These are phyloP conservation scores for Ashinkailepas kermadecensis DNA, from an alignment of 2,888 invertebrate species.

Conservation along the genomic window DNA sequence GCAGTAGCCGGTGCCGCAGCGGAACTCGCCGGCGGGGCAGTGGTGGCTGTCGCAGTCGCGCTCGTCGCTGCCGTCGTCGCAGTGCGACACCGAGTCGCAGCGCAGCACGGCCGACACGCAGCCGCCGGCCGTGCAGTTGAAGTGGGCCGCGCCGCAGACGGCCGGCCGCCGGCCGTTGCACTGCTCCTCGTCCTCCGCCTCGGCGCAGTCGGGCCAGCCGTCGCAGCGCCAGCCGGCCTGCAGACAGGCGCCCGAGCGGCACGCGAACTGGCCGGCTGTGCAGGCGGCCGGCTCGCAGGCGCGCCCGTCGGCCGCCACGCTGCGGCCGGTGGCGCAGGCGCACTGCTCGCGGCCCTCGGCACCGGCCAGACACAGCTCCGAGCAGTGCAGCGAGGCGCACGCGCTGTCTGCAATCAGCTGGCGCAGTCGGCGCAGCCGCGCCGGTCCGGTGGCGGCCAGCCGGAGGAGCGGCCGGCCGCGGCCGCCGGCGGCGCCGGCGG, in stretches of 20 bases:
- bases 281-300: not conserved
- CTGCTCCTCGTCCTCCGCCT: not conserved
- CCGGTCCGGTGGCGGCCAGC: not conserved
- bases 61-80: conserved; percentile 23
- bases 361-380: not conserved
- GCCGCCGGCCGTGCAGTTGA: conserved; percentile 6
- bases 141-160: not conserved
- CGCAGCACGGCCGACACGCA: not conserved
- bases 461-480: not conserved
- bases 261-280: not conserved
- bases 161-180: not conserved
- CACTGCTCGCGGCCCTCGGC: not conserved
- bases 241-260: not conserved
- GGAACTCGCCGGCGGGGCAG: not conserved
- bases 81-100: conserved; percentile 4
- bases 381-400: not conserved
- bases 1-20: conserved; percentile 27
- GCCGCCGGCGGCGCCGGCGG: not conserved
- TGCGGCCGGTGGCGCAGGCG: not conserved
- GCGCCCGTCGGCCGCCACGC: not conserved
- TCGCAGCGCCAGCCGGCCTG: not conserved
- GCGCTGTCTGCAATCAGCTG: not conserved
- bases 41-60: not conserved
- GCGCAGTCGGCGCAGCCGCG: not conserved
- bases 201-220: conserved; percentile 14